Evolutionary conservation across 2,113 vertebrate genomes (phyloP), one percentile per base, ranked within the genome.

Genomic region (Ascaphus truei): DNA sequence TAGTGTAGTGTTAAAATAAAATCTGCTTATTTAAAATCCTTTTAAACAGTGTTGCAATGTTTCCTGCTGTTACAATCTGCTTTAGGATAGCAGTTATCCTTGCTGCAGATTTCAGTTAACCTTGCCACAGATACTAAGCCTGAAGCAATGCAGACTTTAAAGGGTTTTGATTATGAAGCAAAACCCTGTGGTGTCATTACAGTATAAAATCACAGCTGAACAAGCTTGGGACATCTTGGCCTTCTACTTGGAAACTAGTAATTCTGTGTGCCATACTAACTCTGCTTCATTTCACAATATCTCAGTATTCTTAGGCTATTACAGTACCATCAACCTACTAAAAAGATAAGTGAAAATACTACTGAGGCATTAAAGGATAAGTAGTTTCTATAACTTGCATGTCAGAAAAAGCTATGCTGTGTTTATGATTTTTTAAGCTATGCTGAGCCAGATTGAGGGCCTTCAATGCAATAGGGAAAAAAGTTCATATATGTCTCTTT

Each of bases 1-100:
- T 82, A 78, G 83, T 82, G 79, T 81, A 83, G 83, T 88, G 83
- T 86, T 89, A 84, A 69, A 90, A 85, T 81, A 83, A 90, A 91
- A 91, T 89, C 88, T 86, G 76, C 88, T 90, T 91, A 89, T 87
- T 88, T 83, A 86, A 87, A 88, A 90, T 89, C 85, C 87, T 88
- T 90, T 89, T 89, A 91, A 89, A 89, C 83, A 86, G 83, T 88
- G 84, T 85, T 88, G 85, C 88, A 84, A 83, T 84, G 86, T 87
- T 88, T 85, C 83, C 85, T 80, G 80, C 84, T 86, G 83, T 82
- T 84, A 86, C 87, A 88, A 81, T 83, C 83, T 81, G 80, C 82
- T 87, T 69, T 69, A 51, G 55, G 66, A 66, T 88, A 83, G 82
- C 85, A 82, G 88, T 90, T 89, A 86, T 86, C 87, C 86, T 91